Base-by-base conservation (phyloP, 2,113 vertebrate species). In the Lophura nycthemera region DNA sequence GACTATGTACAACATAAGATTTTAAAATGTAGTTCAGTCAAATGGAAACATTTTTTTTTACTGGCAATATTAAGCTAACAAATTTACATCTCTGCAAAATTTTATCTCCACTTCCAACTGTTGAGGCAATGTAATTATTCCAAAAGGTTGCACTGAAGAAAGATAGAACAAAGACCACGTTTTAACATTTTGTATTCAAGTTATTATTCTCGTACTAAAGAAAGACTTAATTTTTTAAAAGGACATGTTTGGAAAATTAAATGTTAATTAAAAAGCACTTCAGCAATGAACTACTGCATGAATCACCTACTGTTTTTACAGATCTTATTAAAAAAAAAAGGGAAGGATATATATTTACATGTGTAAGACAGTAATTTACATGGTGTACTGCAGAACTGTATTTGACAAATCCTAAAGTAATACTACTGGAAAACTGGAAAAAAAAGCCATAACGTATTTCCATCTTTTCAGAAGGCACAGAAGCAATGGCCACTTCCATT, bases 231-330 rank as follows among this genome's bases (percentile, higher is more conserved):
- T 95, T 89, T 91, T 95, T 95, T 81, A 91, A 61, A 69, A 95
- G 87, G 85, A 64, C 80, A 83, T 86, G 76, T 94, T 93, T 96
- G 72, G 88, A 72, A 96, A 96, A 91, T 88, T 81, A 86, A 91
- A 96, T 92, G 93, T 83, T 89, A 85, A 92, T 95, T 95, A 92
- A 88, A 95, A 96, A 93, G 86, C 85, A 42, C 61, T 88, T 43
- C 74, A 80, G 85, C 76, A 88, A 30, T 74, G 85, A 95, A 74
- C 60, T 64, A 57, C 79, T 8, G 6, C 67, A 34, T 95, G 89
- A 95, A 96, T 93, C 91, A 95, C 75, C 78, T 88, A 66, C 22
- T 93, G 92, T 89, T 93, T 93, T 85, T 93, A 93, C 83, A 86
- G 79, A 67, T 73, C 76, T 78, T 89, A 47, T 42, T 92, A n/a